A percentile compares a stretch with the other conserved stretches of the same genome.
Evolutionary conservation across 2,113 vertebrate species (phyloP).

Genomic region (Lates calcarifer): DNA sequence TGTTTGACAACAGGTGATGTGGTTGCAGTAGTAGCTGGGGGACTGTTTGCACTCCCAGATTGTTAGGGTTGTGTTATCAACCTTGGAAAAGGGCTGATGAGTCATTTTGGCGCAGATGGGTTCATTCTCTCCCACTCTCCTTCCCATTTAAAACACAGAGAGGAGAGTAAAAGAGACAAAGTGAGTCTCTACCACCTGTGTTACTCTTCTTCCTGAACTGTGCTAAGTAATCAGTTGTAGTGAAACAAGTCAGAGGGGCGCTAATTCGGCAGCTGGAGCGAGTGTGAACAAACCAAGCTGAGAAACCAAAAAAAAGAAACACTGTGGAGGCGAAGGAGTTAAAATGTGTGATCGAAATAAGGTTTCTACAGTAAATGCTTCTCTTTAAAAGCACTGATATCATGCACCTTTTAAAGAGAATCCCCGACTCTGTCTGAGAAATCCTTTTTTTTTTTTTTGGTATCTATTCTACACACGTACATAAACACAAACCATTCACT

Average conservation of each 20-base stretch:
- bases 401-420: neutral
- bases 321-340: conserved; percentile 13
- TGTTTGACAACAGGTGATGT: conserved; percentile 18
- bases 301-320: conserved; percentile 11
- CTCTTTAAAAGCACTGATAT: conserved; percentile 8
- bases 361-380: neutral
- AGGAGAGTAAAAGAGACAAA: conserved; percentile 41
- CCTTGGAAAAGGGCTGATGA: conserved; percentile 50
- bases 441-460: neutral
- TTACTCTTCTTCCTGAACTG: conserved; percentile 46
- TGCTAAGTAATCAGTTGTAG: conserved; percentile 51
- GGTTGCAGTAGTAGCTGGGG: neutral
- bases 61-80: conserved; percentile 29
- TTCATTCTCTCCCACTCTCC: conserved; percentile 61
- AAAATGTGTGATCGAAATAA: conserved; percentile 3
- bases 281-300: conserved; percentile 14
- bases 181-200: conserved; percentile 49
- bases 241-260: conserved; percentile 28
- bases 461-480: conserved; percentile 1
- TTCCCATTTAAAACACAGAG: conserved; percentile 45
- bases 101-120: conserved; percentile 57
- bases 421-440: neutral
- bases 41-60: neutral
- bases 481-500: conserved; percentile 21
- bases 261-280: conserved; percentile 51